These are phyloP conservation scores for Hirudinaria manillensis DNA, from an alignment of 2,888 invertebrate genomes.

Conservation along the genomic window DNA sequence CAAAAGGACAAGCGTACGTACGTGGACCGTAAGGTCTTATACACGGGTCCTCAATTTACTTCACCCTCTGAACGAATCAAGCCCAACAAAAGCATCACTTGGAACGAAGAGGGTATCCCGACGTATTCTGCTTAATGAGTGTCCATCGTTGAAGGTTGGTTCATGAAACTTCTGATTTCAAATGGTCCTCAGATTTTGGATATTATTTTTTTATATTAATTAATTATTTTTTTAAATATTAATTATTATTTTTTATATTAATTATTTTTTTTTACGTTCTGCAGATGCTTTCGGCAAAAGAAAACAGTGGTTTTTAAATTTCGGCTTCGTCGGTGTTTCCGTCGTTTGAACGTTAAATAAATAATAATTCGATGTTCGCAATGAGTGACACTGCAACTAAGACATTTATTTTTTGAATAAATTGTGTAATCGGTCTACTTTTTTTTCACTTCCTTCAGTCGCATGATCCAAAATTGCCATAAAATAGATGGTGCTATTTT, in stretches of 20 bases:
- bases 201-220: neutral
- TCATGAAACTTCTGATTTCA: neutral
- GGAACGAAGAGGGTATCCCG: slow-evolving; percentile 39
- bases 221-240: neutral
- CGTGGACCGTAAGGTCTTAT: slow-evolving; percentile 47
- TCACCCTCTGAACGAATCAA: slow-evolving; percentile 36
- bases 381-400: too few species aligned
- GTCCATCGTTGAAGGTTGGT: slow-evolving; percentile 7
- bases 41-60: slow-evolving; percentile 39
- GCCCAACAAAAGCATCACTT: slow-evolving; percentile 35
- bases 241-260: neutral
- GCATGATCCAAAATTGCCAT: too few species aligned
- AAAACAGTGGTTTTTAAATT: too few species aligned
- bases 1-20: slow-evolving; percentile 52
- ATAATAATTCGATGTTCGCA: too few species aligned
- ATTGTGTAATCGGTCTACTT: too few species aligned
- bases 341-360: too few species aligned
- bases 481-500: too few species aligned
- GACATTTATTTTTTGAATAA: too few species aligned
- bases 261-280: neutral
- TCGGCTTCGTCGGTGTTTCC: too few species aligned
- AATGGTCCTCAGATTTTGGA: neutral
- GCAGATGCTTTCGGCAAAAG: too few species aligned
- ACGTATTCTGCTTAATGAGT: slow-evolving; percentile 29
- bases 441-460: too few species aligned